phyloP scores from a whole-genome alignment of 2,113 vertebrate genomes.

The Rissa tridactyla region DNA sequence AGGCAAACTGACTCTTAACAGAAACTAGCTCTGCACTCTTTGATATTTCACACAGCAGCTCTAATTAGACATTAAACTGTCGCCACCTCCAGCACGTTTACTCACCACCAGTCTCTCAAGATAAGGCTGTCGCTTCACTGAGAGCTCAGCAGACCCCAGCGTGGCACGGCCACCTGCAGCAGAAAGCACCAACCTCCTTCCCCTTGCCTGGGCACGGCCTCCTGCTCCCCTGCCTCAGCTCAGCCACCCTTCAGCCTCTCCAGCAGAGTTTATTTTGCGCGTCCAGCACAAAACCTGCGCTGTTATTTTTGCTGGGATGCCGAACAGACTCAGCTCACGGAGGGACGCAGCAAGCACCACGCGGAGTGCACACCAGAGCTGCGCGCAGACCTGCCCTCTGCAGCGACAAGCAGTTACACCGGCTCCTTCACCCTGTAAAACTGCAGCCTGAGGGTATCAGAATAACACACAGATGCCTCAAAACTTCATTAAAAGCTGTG shows the following conservation, averaged over 20 bases:
- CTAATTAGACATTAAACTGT: neutral
- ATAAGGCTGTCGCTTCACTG: neutral
- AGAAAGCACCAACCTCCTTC: rapidly evolving
- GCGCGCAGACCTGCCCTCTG: neutral
- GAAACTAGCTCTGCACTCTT: neutral
- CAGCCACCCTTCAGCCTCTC: neutral
- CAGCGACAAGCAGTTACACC: neutral
- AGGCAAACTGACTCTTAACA: neutral
- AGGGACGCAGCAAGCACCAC: neutral
- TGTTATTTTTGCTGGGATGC: neutral
- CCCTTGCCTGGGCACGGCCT: neutral
- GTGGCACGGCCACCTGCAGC: neutral
- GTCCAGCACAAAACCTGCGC: neutral
- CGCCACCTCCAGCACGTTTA: neutral
- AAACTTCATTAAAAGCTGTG: neutral
- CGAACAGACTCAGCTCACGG: neutral
- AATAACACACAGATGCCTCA: neutral
- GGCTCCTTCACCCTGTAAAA: neutral
- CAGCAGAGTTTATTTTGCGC: neutral
- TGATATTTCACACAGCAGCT: neutral
- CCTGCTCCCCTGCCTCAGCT: neutral
- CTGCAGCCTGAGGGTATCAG: neutral
- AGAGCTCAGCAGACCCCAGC: neutral
- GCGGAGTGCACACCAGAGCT: neutral
- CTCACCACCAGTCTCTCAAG: neutral